Evolutionary conservation across 1,140 invertebrate genomes (phyloP).

Genomic region (Drosophila ercepeae): DNA sequence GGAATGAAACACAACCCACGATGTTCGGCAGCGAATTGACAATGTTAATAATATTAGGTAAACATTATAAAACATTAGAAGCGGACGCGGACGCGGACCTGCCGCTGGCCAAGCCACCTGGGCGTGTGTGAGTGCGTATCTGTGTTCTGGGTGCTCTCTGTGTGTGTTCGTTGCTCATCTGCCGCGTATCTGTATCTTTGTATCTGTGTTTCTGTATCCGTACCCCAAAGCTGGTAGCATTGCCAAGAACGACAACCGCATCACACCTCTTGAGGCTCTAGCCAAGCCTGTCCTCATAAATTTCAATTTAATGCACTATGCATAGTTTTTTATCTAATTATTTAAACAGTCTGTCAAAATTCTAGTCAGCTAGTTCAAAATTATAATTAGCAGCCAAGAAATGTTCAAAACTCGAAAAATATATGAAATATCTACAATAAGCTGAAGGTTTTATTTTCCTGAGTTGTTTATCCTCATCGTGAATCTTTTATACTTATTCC

Average conservation of each 20-base stretch:
- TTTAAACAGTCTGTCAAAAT: slow-evolving; percentile 30
- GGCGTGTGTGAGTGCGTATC: slow-evolving; percentile 20
- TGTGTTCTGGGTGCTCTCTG: slow-evolving; percentile 5
- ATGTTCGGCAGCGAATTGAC: slow-evolving; percentile 81
- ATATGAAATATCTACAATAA: too few relatives aligned
- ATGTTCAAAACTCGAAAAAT: slow-evolving; percentile 1
- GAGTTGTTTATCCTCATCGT: not conserved
- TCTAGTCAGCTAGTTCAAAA: slow-evolving; percentile 34
- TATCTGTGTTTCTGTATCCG: not conserved
- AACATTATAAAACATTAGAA: slow-evolving; percentile 83
- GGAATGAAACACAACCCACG: slow-evolving; percentile 82
- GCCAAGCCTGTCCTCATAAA: slow-evolving; percentile 33
- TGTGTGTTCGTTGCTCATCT: not conserved
- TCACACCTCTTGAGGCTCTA: slow-evolving; percentile 43
- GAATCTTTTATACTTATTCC: not conserved
- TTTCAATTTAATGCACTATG: slow-evolving; percentile 31
- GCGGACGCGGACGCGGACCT: slow-evolving; percentile 37
- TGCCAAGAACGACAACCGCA: slow-evolving; percentile 24
- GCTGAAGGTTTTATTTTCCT: slow-evolving; percentile 25
- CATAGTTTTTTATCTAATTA: slow-evolving; percentile 47
- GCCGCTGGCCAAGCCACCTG: not conserved
- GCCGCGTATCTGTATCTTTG: slow-evolving; percentile 4
- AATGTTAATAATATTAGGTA: slow-evolving; percentile 82
- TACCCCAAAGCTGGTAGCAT: slow-evolving; percentile 17
- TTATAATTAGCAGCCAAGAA: slow-evolving; percentile 37